Conservation (phyloP, 2,797 vertebrate species). For the Arremon aurantiirostris region DNA sequence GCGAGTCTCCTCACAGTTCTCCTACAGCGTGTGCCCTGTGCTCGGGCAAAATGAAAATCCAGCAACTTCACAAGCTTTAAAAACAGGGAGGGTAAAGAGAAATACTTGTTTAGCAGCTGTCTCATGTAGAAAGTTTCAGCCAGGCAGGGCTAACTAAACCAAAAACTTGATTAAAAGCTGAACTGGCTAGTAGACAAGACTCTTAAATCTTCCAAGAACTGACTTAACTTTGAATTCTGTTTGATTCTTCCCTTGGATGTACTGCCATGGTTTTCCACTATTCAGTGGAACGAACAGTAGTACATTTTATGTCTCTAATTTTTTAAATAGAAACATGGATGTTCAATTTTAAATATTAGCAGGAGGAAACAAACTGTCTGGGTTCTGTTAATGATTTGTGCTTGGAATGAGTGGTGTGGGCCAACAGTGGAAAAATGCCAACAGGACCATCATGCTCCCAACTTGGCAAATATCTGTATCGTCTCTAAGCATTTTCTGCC, state of each 20-base stretch:
- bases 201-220: slow-evolving; percentile 23
- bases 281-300: slow-evolving; percentile 23
- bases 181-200: slow-evolving; percentile 13
- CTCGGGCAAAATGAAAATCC: background rate
- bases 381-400: slow-evolving; percentile 51
- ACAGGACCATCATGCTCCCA: background rate
- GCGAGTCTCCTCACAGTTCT: background rate
- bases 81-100: background rate
- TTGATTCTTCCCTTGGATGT: slow-evolving; percentile 5
- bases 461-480: slow-evolving; percentile 17
- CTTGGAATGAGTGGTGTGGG: slow-evolving; percentile 24
- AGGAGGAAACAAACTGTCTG: slow-evolving; percentile 56
- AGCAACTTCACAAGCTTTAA: background rate
- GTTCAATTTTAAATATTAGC: slow-evolving; percentile 51
- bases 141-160: background rate
- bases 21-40: accelerated
- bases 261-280: background rate
- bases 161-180: background rate
- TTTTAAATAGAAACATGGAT: slow-evolving; percentile 56
- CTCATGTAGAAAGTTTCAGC: background rate
- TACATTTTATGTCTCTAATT: background rate
- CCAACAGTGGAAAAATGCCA: slow-evolving; percentile 38
- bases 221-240: background rate
- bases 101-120: background rate
- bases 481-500: background rate